These are phyloP conservation scores for Strigamia maritima DNA, from an alignment of 2,888 invertebrate genomes.

Conservation along the genomic window DNA sequence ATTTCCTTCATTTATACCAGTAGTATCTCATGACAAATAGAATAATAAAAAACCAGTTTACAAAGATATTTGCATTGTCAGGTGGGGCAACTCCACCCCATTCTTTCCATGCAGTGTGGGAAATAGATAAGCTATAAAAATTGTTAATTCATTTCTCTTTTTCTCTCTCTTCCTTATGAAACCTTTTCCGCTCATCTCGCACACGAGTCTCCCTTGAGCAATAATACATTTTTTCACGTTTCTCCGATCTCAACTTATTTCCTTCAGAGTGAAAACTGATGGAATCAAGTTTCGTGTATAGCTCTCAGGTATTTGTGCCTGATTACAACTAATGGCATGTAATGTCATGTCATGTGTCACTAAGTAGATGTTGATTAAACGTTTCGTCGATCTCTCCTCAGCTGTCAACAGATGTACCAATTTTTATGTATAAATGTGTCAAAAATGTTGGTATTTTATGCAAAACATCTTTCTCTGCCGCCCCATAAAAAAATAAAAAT, in stretches of 20 bases:
- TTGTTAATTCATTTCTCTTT: background rate
- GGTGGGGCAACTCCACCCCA: background rate
- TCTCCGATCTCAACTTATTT: background rate
- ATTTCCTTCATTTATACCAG: background rate
- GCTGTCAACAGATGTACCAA: too few species aligned
- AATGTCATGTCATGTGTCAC: too few species aligned
- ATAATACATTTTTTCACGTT: background rate
- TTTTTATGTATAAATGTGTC: too few species aligned
- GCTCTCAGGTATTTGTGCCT: too few species aligned
- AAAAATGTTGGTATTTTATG: too few species aligned
- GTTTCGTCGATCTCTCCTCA: too few species aligned
- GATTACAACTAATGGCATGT: too few species aligned
- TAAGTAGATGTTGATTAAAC: too few species aligned
- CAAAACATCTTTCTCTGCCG: background rate
- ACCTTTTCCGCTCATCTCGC: background rate
- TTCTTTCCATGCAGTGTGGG: background rate
- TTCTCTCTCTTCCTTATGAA: conserved; percentile 1
- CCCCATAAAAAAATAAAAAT: background rate
- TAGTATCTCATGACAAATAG: background rate
- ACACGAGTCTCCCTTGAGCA: conserved; percentile 11
- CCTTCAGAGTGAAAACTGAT: too few species aligned
- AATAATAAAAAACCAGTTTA: background rate
- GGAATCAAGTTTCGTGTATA: too few species aligned
- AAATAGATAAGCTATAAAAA: background rate
- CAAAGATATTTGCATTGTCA: background rate